Evolutionary conservation across 2,113 vertebrate genomes (phyloP).

Genomic region (Calidris pygmaea): DNA sequence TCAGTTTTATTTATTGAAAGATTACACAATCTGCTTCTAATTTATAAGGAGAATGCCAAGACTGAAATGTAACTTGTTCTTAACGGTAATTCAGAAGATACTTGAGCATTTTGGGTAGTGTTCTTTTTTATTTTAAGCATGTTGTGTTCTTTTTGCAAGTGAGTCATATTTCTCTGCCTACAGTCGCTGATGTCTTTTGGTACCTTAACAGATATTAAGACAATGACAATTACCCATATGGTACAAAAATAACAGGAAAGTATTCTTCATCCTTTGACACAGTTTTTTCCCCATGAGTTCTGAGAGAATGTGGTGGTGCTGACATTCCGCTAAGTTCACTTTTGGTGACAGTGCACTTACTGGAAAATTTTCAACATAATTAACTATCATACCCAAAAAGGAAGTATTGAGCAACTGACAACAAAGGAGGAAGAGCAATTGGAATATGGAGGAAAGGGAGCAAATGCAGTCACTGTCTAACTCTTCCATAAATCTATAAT

Average conservation of each 20-base stretch:
- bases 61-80: background rate
- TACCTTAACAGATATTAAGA: background rate
- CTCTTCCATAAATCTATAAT: background rate
- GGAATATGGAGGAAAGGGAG: background rate
- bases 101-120: background rate
- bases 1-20: background rate
- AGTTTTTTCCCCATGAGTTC: background rate
- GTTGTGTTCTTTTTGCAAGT: background rate
- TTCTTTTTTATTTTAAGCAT: background rate
- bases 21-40: background rate
- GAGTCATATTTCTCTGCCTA: background rate
- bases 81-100: background rate
- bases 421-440: background rate
- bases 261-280: background rate
- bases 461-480: background rate
- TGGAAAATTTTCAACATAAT: constrained; percentile 45
- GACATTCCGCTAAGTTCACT: background rate
- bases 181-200: background rate
- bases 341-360: background rate
- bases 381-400: constrained; percentile 43
- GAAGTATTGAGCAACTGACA: background rate
- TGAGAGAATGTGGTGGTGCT: background rate
- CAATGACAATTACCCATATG: background rate
- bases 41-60: background rate
- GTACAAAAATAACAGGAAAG: background rate